Evolutionary conservation across 2,888 invertebrate genomes (phyloP), one percentile per base, ranked within the genome.

Genomic region (Willowsia nigromaculata): DNA sequence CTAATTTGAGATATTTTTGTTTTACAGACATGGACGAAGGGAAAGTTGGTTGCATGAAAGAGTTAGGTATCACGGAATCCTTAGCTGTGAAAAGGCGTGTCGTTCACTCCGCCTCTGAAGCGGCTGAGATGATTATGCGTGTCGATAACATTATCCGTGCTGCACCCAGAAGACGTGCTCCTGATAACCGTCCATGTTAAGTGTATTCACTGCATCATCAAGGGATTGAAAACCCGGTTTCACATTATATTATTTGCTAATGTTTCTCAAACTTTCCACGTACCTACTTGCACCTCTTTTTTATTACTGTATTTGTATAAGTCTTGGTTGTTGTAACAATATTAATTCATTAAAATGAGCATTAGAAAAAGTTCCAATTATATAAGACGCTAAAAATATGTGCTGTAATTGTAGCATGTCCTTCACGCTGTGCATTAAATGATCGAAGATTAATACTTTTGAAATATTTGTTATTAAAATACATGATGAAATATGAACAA

Each of bases 61-160:
- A 95, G 74, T 94, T 99, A 90, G 99, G 99, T 68, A 96, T 99
- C 93, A 98, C 98, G 0, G 99, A 99, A 94, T 99, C 99, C 0
- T 99, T 96, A 95, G 97, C 97, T 40, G 99, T 99, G 7, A 99
- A 99, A 94, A 95, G 98, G 43, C 99, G 99, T 94, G 98, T 99
- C 76, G 94, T 99, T 84, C 93, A 98, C 90, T 98, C 99, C 7
- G 99, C 99, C 0, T 95, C 98, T 0, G 99, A 99, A 94, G 99
- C 99, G 0, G 99, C 99, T 0, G 99, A 99, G 95, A 98, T 99
- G 97, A 99, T 99, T 93, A 95, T 99, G 25, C 96, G 99, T 85
- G 99, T 99, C 0, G 99, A 99, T 94, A 96, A 98, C 94, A 99
- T 99, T 92, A 96, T 99, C 90, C 97, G 96, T 94, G 96, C 98